Percentiles rank a stretch among this genome's conserved stretches.
These are phyloP conservation scores for Bos taurus DNA, from an alignment of 2,113 vertebrate species.

Conservation along the genomic window ARS-UCD2.0 NC_037333.1:30496001-30496500, in stretches of 20 bases:
- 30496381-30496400: neutral
- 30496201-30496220: neutral
- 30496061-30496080: neutral
- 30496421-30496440: neutral
- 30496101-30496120: slow-evolving; percentile 6
- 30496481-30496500: too few species aligned
- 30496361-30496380: neutral
- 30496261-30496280: neutral
- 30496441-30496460: neutral
- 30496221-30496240: neutral
- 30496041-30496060: neutral
- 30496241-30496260: neutral
- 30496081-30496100: neutral
- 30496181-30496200: neutral
- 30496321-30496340: neutral
- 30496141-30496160: neutral
- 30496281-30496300: neutral
- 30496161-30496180: neutral
- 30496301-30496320: neutral
- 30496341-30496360: neutral
- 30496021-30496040: neutral
- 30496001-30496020: neutral
- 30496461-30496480: too few species aligned
- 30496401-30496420: neutral
- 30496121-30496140: neutral